Conservation (phyloP, 2,113 vertebrate species). For the Melanocharis versteri region DNA sequence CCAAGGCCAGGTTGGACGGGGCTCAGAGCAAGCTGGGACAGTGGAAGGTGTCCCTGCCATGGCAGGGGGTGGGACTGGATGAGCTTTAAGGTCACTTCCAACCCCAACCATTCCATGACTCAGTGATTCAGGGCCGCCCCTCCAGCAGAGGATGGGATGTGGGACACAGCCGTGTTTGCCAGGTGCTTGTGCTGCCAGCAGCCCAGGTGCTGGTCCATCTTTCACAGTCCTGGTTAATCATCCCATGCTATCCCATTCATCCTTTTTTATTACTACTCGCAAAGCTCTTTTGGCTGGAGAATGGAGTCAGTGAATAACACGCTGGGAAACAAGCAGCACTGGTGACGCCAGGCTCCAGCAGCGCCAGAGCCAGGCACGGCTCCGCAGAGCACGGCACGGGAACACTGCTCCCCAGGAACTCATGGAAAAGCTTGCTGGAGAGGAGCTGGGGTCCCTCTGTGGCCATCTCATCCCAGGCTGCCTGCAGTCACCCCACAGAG, state of each 20-base stretch:
- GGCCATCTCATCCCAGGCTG: not conserved
- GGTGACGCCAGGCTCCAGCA: not conserved
- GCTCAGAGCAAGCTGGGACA: not conserved
- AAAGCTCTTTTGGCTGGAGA: conserved; percentile 33
- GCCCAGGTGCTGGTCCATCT: not conserved
- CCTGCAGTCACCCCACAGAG: not conserved
- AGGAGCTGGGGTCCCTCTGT: not conserved
- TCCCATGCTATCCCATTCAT: not conserved
- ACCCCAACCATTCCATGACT: not conserved
- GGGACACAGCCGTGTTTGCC: not conserved
- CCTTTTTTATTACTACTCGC: not conserved
- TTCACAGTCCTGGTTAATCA: not conserved
- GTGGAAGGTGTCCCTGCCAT: not conserved
- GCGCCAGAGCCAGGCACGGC: not conserved
- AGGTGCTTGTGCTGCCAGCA: not conserved
- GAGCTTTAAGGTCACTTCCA: not conserved
- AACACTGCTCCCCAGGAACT: not conserved
- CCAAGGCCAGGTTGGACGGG: not conserved
- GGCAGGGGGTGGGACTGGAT: not conserved
- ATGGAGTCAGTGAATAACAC: not conserved
- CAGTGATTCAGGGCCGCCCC: not conserved
- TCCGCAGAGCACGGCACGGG: accelerated
- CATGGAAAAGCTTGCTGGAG: not conserved
- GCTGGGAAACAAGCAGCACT: not conserved
- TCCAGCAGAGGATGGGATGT: not conserved